These are phyloP conservation scores for Zygogramma bicolorata DNA, from an alignment of 2,888 invertebrate species.

Conservation along the genomic window DNA sequence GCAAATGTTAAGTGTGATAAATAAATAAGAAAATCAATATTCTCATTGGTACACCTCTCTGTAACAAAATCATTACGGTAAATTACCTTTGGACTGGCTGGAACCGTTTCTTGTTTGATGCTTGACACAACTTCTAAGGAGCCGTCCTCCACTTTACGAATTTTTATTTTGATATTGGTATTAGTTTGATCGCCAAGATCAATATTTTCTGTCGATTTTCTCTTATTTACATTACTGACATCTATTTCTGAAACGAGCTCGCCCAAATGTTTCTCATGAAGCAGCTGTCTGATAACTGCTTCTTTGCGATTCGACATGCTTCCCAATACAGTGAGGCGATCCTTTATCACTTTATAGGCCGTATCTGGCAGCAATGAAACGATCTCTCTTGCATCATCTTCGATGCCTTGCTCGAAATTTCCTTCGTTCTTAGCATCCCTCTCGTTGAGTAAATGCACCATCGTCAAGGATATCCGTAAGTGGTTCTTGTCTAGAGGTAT, in stretches of 20 bases:
- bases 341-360: constrained; percentile 33
- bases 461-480: constrained; percentile 34
- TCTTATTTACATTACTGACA: constrained; percentile 13
- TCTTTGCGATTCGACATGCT: constrained; percentile 40
- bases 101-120: constrained; percentile 23
- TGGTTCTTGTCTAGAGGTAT: constrained; percentile 36
- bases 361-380: constrained; percentile 30
- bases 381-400: constrained; percentile 40
- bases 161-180: constrained; percentile 40
- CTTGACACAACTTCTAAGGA: constrained; percentile 31
- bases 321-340: constrained; percentile 28
- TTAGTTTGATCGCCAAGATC: constrained; percentile 28
- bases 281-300: constrained; percentile 35
- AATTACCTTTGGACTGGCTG: background rate
- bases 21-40: no score
- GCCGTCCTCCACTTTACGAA: constrained; percentile 34
- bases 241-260: constrained; percentile 19
- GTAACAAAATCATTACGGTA: no score
- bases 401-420: constrained; percentile 29
- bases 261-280: constrained; percentile 17
- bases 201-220: constrained; percentile 6
- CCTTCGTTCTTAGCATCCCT: constrained; percentile 18
- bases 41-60: no score
- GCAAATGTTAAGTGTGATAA: no score
- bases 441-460: constrained; percentile 32